A percentile compares a stretch with the other conserved stretches of the same genome.
Conservation (phyloP, 2,113 vertebrate genomes). For the Xiphias gladius region DNA sequence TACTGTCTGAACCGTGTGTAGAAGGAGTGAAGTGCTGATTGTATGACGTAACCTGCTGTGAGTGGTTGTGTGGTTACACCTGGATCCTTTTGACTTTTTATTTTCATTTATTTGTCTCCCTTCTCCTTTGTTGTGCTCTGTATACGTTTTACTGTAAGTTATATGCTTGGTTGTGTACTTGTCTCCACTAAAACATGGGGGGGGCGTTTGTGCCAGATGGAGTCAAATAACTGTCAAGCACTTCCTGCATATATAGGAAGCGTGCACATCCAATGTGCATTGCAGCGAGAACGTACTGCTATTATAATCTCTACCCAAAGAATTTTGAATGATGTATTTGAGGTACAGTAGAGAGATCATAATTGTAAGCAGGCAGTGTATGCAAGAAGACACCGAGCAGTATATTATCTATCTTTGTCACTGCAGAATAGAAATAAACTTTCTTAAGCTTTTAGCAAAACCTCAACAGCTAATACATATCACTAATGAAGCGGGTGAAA, state of each 20-base stretch:
- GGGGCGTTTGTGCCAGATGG: neutral
- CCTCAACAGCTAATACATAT: neutral
- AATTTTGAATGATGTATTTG: neutral
- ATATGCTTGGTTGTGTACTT: constrained; percentile 3
- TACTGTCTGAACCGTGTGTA: constrained; percentile 33
- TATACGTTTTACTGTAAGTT: constrained; percentile 12
- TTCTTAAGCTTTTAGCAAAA: constrained; percentile 1
- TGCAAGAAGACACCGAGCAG: neutral
- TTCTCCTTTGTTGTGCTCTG: neutral
- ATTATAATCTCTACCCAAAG: neutral
- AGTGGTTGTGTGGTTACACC: neutral
- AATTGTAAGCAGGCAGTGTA: neutral
- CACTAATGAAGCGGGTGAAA: neutral
- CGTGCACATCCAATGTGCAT: neutral
- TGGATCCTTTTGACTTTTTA: neutral
- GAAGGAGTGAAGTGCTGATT: neutral
- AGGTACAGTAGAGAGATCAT: neutral
- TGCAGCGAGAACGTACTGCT: neutral
- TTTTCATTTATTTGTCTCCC: constrained; percentile 1
- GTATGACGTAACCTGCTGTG: constrained; percentile 54
- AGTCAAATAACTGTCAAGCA: constrained; percentile 17
- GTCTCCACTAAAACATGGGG: constrained; percentile 8
- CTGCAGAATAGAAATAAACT: neutral
- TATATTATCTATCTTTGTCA: constrained; percentile 3
- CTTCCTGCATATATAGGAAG: neutral